Evolutionary conservation across 2,797 vertebrate genomes (phyloP).

Genomic region (Phylloscopus collybita): DNA sequence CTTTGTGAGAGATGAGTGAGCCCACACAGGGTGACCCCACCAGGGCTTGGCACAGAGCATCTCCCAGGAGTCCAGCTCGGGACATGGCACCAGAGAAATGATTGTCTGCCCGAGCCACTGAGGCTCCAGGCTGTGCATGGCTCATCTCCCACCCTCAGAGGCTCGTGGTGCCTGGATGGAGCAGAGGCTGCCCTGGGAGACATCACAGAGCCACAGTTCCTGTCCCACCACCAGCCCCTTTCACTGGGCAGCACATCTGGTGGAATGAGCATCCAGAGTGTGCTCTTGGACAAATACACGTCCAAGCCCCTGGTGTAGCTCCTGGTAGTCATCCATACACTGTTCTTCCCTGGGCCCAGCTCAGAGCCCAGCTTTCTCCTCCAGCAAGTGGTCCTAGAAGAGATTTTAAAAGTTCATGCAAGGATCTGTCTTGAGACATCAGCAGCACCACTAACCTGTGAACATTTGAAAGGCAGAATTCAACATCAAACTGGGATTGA

Average conservation of each 20-base stretch:
- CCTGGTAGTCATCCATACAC: background rate
- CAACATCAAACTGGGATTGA: background rate
- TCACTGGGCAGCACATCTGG: background rate
- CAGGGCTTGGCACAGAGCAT: background rate
- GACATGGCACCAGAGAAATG: background rate
- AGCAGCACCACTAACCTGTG: background rate
- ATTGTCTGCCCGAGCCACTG: background rate
- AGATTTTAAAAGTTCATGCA: background rate
- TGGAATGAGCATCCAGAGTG: background rate
- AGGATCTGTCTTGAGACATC: background rate
- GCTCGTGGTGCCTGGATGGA: background rate
- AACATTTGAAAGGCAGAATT: background rate
- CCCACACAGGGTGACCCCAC: background rate
- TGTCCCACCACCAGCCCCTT: background rate
- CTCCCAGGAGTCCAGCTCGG: background rate
- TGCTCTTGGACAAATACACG: background rate
- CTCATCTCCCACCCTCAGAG: background rate
- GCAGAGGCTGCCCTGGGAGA: background rate
- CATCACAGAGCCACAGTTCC: background rate
- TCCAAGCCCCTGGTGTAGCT: no score
- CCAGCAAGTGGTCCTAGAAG: background rate
- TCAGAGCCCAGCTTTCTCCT: background rate
- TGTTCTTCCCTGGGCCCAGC: background rate
- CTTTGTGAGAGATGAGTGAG: background rate
- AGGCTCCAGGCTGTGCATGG: background rate